Conservation (phyloP, 2,113 vertebrate genomes). For the Centrocercus urophasianus region DNA sequence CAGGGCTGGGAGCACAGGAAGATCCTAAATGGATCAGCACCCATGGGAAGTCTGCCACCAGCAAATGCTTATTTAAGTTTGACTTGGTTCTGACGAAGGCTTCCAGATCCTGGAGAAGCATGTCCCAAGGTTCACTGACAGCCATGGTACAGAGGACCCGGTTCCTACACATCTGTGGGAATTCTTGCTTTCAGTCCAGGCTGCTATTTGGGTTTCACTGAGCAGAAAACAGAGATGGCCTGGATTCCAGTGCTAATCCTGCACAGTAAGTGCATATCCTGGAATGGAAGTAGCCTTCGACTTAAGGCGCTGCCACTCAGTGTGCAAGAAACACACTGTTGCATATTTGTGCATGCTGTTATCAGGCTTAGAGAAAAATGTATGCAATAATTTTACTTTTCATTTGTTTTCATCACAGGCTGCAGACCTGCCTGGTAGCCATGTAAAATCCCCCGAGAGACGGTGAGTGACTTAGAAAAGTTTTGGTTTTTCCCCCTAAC, state of each 20-base stretch:
- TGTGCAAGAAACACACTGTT: background rate
- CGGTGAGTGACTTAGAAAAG: background rate
- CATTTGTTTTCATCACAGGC: background rate
- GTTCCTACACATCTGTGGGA: background rate
- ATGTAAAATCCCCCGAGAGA: background rate
- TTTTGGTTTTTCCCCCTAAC: background rate
- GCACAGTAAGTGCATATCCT: background rate
- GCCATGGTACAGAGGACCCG: background rate
- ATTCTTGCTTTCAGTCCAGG: background rate
- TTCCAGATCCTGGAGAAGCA: background rate
- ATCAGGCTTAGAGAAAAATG: background rate
- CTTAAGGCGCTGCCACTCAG: background rate
- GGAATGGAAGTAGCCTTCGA: background rate
- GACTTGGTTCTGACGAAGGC: accelerated
- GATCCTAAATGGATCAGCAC: background rate
- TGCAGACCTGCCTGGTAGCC: background rate
- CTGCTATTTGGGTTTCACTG: background rate
- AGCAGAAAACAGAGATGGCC: background rate
- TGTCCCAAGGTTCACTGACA: background rate
- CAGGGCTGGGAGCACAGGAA: background rate
- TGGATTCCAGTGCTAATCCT: background rate
- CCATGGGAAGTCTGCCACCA: background rate
- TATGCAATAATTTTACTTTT: background rate
- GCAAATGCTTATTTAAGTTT: background rate
- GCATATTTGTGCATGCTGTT: background rate